Evolutionary conservation across 1,140 invertebrate genomes (phyloP), one percentile per base, ranked within the genome.

Genomic region (Tetramorium simillimum): DNA sequence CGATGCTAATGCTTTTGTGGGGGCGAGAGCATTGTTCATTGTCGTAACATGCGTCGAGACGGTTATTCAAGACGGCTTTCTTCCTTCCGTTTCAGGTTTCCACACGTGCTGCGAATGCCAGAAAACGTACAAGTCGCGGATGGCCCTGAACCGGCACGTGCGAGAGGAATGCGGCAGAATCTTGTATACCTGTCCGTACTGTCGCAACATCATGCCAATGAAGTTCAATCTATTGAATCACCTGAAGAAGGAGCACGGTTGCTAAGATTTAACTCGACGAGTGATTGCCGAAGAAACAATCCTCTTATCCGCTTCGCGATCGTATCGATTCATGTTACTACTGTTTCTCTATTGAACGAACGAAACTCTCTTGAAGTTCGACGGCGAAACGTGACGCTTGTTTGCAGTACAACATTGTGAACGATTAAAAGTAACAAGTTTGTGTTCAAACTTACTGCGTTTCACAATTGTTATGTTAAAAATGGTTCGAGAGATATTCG

Each of bases 171-270:
- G 92, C 67, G 92, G 92, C 49, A 76, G 91, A 60, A 60, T 91
- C 37, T 88, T 92, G 56, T 92, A 90, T 84, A 89, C 81, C 21
- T 92, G 91, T 77, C 90, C 88, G 0, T 85, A 91, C 62, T 92
- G 91, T 72, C 82, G 80, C 80, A 88, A 84, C 63, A 88, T 92
- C 78, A 88, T 92, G 89, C 91, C 91, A 0, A 92, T 92, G 91
- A 92, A 92, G 73, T 91, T 91, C 81, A 92, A 91, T 73, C 86
- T 92, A 37, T 70, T 92, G 60, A 92, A 92, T 73, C 91, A 92
- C 40, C 28, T 92, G 72, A 92, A 87, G 86, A 91, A 91, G 86
- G 90, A 91, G n/a, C 90, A 92, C 73, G 82, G 81, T 67, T 90
- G 87, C 58, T 46, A 85, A 72, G 49, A 90, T 80, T 63, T 90